A percentile compares a stretch with the other conserved stretches of the same genome.
Conservation (phyloP, 2,113 vertebrate species). For the Bufo gargarizans region DNA sequence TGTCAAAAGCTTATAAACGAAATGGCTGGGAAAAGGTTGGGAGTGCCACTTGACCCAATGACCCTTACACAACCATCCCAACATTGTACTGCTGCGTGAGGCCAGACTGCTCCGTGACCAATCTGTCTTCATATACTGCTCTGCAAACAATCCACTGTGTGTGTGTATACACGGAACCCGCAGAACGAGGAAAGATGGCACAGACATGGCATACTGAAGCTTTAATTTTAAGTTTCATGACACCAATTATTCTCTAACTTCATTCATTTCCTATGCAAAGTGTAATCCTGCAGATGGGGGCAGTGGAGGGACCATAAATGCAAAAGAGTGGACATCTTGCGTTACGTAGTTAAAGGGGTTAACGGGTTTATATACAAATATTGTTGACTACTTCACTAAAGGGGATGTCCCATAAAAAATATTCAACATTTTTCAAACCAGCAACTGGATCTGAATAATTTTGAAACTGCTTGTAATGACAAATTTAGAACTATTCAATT, state of each 20-base stretch:
- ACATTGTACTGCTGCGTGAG: not conserved
- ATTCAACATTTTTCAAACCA: no score
- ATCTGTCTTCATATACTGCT: not conserved
- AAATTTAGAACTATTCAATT: no score
- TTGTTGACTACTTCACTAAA: not conserved
- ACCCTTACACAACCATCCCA: constrained; percentile 15
- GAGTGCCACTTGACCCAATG: constrained; percentile 31
- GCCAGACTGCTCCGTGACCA: not conserved
- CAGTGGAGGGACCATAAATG: not conserved
- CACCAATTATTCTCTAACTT: not conserved
- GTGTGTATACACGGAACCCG: not conserved
- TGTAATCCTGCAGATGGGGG: not conserved
- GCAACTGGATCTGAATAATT: no score
- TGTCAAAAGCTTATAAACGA: constrained; percentile 38
- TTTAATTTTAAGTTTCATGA: no score
- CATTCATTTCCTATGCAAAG: not conserved
- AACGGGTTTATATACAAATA: not conserved
- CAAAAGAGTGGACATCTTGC: not conserved
- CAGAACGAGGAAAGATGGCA: not conserved
- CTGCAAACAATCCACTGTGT: not conserved
- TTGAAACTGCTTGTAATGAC: no score
- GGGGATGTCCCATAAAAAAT: not conserved
- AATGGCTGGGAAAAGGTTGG: constrained; percentile 38
- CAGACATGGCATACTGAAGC: not conserved
- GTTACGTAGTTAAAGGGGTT: no score